A percentile compares a stretch with the other conserved stretches of the same genome.
These are phyloP conservation scores for Florisuga fusca DNA, from an alignment of 2,797 vertebrate species.

Conservation along the genomic window DNA sequence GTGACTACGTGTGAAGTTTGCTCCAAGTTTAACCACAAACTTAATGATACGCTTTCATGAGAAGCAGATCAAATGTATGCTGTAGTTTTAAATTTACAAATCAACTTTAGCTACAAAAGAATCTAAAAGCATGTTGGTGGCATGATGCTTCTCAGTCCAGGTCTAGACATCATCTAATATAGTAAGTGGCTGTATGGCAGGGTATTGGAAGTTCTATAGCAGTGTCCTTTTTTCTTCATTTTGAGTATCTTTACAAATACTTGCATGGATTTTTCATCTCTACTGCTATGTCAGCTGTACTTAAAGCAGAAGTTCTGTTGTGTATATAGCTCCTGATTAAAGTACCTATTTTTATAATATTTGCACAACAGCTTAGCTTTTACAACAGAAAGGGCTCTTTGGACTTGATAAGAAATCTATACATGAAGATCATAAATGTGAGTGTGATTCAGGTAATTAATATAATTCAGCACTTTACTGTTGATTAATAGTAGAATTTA, in stretches of 20 bases:
- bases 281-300: constrained; percentile 60
- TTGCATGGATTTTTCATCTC: constrained; percentile 81
- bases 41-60: constrained; percentile 71
- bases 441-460: constrained; percentile 88
- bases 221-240: constrained; percentile 73
- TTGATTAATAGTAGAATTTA: constrained; percentile 88
- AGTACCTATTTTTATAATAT: constrained; percentile 75
- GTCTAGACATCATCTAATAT: constrained; percentile 73
- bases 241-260: constrained; percentile 72
- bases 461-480: constrained; percentile 95
- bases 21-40: constrained; percentile 71
- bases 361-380: constrained; percentile 87
- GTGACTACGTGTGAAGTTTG: constrained; percentile 75
- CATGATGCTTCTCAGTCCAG: constrained; percentile 79
- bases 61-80: constrained; percentile 65
- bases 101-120: constrained; percentile 74
- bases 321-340: constrained; percentile 70
- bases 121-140: constrained; percentile 81
- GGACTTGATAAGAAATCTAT: constrained; percentile 82
- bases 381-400: constrained; percentile 93
- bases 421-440: constrained; percentile 81
- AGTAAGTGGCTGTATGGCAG: constrained; percentile 70
- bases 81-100: constrained; percentile 70
- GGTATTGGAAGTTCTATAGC: constrained; percentile 70
- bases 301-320: constrained; percentile 68